Evolutionary conservation across 2,113 vertebrate genomes (phyloP).

Genomic region (Alouatta palliata): DNA sequence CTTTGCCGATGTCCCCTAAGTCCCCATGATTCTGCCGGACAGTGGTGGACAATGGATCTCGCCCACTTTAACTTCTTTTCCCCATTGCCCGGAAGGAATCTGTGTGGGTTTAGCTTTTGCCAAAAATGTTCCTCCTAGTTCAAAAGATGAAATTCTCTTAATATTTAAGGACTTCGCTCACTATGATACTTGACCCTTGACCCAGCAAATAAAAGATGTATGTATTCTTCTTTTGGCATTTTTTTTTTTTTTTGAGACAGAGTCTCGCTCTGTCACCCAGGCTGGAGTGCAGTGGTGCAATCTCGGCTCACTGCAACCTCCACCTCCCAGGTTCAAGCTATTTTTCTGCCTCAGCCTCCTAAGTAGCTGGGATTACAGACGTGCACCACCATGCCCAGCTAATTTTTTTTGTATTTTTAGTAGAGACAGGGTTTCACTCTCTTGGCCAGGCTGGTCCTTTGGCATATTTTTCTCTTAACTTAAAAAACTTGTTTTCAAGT

Average conservation of each 20-base stretch:
- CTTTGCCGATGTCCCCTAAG: background rate
- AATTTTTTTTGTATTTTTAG: too few relatives aligned
- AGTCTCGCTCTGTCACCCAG: too few relatives aligned
- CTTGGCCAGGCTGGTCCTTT: background rate
- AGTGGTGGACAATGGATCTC: background rate
- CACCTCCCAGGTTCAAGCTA: too few relatives aligned
- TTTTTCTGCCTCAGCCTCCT: too few relatives aligned
- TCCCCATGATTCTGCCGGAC: background rate
- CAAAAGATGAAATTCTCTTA: background rate
- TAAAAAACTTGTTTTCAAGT: constrained; percentile 24
- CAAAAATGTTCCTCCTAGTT: background rate
- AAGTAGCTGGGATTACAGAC: too few relatives aligned
- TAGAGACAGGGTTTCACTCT: too few relatives aligned
- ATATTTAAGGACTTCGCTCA: background rate
- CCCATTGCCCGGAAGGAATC: background rate
- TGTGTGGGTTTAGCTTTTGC: background rate
- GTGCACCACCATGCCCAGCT: too few relatives aligned
- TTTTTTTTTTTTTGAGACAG: background rate
- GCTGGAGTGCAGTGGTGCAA: too few relatives aligned
- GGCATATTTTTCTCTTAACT: background rate
- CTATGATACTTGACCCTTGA: background rate
- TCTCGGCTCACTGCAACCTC: too few relatives aligned
- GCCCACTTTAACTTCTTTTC: background rate
- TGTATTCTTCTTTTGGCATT: background rate
- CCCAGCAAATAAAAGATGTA: background rate